phyloP scores from a whole-genome alignment of 2,888 invertebrate species.

The Drosophila putrida region DNA sequence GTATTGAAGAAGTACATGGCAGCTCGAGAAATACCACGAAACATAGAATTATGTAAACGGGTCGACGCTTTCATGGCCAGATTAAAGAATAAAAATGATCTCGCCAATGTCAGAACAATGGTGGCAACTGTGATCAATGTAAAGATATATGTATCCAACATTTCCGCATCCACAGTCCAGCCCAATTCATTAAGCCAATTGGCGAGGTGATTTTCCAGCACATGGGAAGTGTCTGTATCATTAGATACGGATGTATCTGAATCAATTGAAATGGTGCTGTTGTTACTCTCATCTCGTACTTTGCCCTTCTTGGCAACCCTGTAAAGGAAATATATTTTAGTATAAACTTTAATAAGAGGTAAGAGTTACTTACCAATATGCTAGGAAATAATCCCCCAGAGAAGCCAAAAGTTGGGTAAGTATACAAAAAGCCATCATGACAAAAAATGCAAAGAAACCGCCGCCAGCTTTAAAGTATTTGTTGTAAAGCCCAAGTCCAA shows the following conservation, averaged over 20 bases:
- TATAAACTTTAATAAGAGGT: neutral
- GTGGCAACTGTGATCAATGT: conserved; percentile 85
- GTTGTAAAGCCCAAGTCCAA: conserved; percentile 88
- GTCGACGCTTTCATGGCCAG: conserved; percentile 91
- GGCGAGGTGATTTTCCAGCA: conserved; percentile 59
- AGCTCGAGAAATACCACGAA: conserved; percentile 91
- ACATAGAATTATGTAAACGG: conserved; percentile 93
- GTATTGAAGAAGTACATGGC: conserved; percentile 95
- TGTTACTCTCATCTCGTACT: conserved; percentile 22
- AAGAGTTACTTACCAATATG: conserved; percentile 87
- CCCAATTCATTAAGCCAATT: conserved; percentile 64
- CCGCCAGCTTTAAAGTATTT: conserved; percentile 91
- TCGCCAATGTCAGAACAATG: conserved; percentile 83
- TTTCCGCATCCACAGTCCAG: conserved; percentile 68
- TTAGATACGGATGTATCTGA: conserved; percentile 31
- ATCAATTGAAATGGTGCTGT: conserved; percentile 26
- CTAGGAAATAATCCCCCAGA: conserved; percentile 91
- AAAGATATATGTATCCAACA: conserved; percentile 86
- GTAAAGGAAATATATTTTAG: neutral
- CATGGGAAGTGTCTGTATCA: conserved; percentile 39
- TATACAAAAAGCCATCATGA: conserved; percentile 88
- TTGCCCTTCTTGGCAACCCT: conserved; percentile 73
- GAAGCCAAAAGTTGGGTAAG: conserved; percentile 90
- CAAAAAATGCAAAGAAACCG: conserved; percentile 87
- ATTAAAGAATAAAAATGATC: conserved; percentile 86